A percentile compares a stretch with the other conserved stretches of the same genome.
phyloP scores from a whole-genome alignment of 2,888 invertebrate genomes.

The Agelastica alni region DNA sequence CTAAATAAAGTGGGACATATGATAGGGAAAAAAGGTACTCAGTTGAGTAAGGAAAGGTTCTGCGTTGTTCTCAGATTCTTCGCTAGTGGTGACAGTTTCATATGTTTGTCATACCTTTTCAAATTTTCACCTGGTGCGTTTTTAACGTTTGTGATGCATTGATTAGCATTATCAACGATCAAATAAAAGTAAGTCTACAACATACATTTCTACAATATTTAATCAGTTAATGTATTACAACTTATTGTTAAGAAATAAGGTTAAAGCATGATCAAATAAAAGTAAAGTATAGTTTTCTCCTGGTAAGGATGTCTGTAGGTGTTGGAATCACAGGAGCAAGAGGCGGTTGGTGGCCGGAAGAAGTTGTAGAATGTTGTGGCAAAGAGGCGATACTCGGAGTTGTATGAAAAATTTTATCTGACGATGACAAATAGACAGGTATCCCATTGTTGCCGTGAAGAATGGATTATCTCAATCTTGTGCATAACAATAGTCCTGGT shows the following conservation, averaged over 20 bases:
- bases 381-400: too few relatives aligned
- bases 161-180: not conserved
- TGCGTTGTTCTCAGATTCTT: not conserved
- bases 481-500: not conserved
- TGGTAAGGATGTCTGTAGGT: constrained; percentile 5
- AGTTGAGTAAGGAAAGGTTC: not conserved
- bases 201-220: too few relatives aligned
- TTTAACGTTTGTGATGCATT: not conserved
- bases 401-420: constrained; percentile 5
- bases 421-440: constrained; percentile 10
- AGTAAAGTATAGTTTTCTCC: constrained; percentile 10
- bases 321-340: constrained; percentile 4
- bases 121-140: not conserved
- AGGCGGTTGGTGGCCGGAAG: constrained; percentile 2
- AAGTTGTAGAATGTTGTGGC: not conserved
- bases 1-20: too few relatives aligned
- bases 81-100: not conserved
- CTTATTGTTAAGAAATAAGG: constrained; percentile 9
- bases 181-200: not conserved
- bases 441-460: not conserved
- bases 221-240: not conserved
- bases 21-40: too few relatives aligned
- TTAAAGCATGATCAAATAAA: constrained; percentile 1
- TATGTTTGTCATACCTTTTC: not conserved
- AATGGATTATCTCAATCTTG: not conserved